A percentile compares a stretch with the other conserved stretches of the same genome.
Conservation (phyloP, 1,140 invertebrate species). For the Kradibia gibbosae region DNA sequence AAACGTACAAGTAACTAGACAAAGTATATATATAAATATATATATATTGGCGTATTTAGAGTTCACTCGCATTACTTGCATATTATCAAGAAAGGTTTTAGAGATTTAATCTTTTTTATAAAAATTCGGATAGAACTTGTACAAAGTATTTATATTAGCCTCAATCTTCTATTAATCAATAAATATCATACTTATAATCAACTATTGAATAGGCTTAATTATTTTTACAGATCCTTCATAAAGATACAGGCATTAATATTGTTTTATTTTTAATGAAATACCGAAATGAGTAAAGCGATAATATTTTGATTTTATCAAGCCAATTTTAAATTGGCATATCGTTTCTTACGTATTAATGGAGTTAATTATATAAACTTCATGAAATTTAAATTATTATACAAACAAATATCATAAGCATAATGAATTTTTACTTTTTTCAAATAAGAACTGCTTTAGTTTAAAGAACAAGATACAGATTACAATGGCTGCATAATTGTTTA, state of each 20-base stretch:
- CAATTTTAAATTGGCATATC: no score
- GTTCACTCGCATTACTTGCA: not conserved
- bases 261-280: no score
- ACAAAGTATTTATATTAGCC: not conserved
- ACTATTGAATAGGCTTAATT: not conserved
- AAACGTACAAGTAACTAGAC: constrained; percentile 30
- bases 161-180: not conserved
- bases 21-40: constrained; percentile 21
- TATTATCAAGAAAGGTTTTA: not conserved
- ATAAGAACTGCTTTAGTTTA: no score
- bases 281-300: no score
- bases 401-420: no score
- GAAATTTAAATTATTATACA: no score
- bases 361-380: no score
- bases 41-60: not conserved
- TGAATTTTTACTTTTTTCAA: no score
- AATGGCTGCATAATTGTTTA: no score
- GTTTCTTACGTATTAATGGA: no score
- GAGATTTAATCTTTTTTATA: not conserved
- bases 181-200: not conserved
- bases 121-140: constrained; percentile 4
- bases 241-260: not conserved
- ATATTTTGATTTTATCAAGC: no score
- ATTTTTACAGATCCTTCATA: not conserved
- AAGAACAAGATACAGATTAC: no score